A percentile compares a stretch with the other conserved stretches of the same genome.
Conservation (phyloP, 2,888 invertebrate genomes). For the Perithous albicinctus region DNA sequence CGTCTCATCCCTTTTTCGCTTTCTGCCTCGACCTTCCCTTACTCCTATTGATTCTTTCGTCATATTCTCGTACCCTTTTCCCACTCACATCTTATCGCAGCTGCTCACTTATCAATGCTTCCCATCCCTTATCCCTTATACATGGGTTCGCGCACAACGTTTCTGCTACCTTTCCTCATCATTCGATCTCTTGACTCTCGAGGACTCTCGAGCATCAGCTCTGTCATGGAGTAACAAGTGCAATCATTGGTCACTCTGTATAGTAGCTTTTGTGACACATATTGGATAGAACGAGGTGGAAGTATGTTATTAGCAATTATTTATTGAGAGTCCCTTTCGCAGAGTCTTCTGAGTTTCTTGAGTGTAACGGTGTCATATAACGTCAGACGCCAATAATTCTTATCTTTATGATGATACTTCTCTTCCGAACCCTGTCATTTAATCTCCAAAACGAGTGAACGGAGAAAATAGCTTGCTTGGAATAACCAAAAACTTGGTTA, state of each 20-base stretch:
- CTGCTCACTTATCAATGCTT: constrained; percentile 1
- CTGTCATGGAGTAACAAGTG: too few relatives aligned
- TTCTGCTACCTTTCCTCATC: constrained; percentile 17
- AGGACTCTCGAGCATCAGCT: constrained; percentile 24
- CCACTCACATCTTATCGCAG: background rate
- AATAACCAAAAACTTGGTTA: too few relatives aligned
- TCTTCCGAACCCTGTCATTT: too few relatives aligned
- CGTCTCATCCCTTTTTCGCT: background rate
- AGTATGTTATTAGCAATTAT: background rate
- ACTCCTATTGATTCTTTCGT: constrained; percentile 7
- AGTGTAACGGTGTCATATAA: background rate
- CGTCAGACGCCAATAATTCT: background rate
- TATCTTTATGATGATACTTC: background rate
- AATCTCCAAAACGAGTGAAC: too few relatives aligned
- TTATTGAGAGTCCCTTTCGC: background rate
- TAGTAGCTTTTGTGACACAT: background rate
- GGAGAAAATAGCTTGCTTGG: too few relatives aligned
- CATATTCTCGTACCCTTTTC: constrained; percentile 22
- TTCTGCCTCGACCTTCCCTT: constrained; percentile 15
- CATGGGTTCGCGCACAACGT: background rate
- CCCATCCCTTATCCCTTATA: constrained; percentile 18
- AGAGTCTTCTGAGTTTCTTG: background rate
- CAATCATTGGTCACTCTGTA: background rate
- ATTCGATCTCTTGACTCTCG: constrained; percentile 26
- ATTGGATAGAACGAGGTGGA: constrained; percentile 2